A percentile compares a stretch with the other conserved stretches of the same genome.
phyloP scores from a whole-genome alignment of 2,797 vertebrate genomes.

The Pseudopleuronectes americanus region DNA sequence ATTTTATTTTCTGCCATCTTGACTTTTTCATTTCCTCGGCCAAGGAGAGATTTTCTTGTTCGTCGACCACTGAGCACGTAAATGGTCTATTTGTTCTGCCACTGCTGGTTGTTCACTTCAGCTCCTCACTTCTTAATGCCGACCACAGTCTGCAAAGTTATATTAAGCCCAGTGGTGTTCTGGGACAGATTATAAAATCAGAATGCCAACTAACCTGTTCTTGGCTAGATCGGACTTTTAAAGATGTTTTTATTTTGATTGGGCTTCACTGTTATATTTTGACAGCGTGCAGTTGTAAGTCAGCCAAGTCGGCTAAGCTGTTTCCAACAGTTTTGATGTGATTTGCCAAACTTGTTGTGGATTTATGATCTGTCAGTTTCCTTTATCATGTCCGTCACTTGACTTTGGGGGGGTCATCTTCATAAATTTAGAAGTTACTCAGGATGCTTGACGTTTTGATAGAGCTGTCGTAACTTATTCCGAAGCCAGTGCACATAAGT shows the following conservation, averaged over 20 bases:
- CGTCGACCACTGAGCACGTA: conserved; percentile 6
- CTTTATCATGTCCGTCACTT: background rate
- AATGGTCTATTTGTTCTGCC: background rate
- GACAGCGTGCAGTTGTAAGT: too few species aligned
- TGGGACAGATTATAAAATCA: background rate
- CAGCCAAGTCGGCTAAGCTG: background rate
- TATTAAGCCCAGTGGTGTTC: conserved; percentile 2
- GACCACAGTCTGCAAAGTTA: conserved; percentile 6
- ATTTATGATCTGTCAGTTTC: background rate
- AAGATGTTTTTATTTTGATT: background rate
- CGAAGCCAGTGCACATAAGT: too few species aligned
- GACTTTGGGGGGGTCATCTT: background rate
- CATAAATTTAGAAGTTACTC: background rate
- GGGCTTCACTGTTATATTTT: too few species aligned
- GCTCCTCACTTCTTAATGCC: conserved; percentile 7
- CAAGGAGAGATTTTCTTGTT: conserved; percentile 2
- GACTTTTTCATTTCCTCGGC: conserved; percentile 12
- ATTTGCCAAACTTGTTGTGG: too few species aligned
- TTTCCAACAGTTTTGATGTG: background rate
- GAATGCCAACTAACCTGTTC: background rate
- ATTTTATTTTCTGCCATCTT: background rate
- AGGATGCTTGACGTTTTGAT: background rate
- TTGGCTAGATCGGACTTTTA: background rate
- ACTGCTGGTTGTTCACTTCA: background rate
- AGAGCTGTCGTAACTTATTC: background rate